Base-by-base conservation (phyloP, 2,113 vertebrate species). In the Grallaria varia region DNA sequence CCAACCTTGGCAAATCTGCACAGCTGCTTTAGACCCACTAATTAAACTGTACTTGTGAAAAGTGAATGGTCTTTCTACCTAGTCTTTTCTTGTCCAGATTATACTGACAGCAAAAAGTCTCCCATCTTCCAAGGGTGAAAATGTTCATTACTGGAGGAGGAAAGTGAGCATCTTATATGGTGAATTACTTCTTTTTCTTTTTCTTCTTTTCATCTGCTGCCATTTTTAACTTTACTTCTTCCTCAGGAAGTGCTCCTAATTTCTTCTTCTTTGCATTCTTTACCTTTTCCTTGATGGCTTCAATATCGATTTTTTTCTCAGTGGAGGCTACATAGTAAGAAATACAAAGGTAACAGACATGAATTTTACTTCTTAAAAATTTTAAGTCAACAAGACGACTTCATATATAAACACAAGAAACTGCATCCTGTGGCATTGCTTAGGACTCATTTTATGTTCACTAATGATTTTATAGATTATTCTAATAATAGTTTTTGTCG, bases 231-330 rank as follows among this genome's bases (percentile, higher is more conserved):
- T 98, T 97, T 8, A 97, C 91, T 63, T 98, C 98, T 92, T 97
- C 98, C 45, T 95, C 89, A 15, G 98, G 98, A n/a, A 99, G 98
- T 58, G 99, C 99, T 56, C 99, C 99, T 47, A 99, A 98, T 94
- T 99, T 99, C 97, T 99, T 99, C 40, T 95, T 98, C 97, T 99
- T 99, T 55, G 99, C 99, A 92, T 98, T 99, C 95, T 98, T 99
- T 68, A 99, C 98, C 88, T 99, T 99, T 28, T 99, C 98, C 96
- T 99, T 99, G 88, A 99, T 98, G 49, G 98, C 98, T 23, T 98
- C 95, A n/a, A 99, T 97, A 96, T 99, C 99, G 89, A 99, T 98
- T 97, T 98, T 99, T 23, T 97, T 97, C 96, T 99, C 99, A 87
- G 96, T 77, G 5, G 98, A 94, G 63, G 95, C 99, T 99, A 97